Base-by-base conservation (phyloP, 2,797 vertebrate species). In the Tinamus major region DNA sequence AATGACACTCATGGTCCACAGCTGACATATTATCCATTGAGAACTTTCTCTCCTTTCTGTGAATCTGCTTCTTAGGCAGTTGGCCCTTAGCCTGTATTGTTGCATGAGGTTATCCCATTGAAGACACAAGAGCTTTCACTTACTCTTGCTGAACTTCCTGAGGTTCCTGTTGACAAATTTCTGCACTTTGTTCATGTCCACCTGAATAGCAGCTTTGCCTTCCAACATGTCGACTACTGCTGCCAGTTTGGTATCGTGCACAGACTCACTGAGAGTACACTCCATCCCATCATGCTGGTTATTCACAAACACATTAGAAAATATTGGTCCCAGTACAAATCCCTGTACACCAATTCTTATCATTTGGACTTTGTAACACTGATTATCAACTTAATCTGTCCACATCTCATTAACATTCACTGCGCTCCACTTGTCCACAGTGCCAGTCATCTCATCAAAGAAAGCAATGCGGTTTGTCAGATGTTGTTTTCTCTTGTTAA, bases 21-120 rank as follows among this genome's bases (percentile, higher is more conserved):
- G 2, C 24, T 2, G 3, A 8, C 5, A 31, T 46, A 3, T 41
- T 48, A 8, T 6, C 24, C 7, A 20, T 7, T 19, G n/a, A 10
- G 11, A 78, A 2, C 3, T 53, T 39, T 61, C 26, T 71, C 27
- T 55, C 51, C 51, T 55, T 55, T 31, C 5, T 64, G 3, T 44
- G 17, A 9, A 26, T 49, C 65, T 29, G 26, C 11, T 27, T 64
- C 62, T 19, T 62, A 49, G 3, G 27, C 3, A n/a, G 33, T 33
- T 62, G 58, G 31, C 5, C 11, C 56, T 10, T 10, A 56, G 2
- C 41, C 78, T 14, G 3, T 10, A 49, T 20, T 44, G 12, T 12
- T 87, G 18, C 1, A 1, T 5, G 4, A 9, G 16, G 5, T 23
- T 42, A 3, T 37, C 84, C 7, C 6, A 31, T 53, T 8, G 48